Evolutionary conservation across 1,140 invertebrate species (phyloP).

Genomic region (Bombus confusus): DNA sequence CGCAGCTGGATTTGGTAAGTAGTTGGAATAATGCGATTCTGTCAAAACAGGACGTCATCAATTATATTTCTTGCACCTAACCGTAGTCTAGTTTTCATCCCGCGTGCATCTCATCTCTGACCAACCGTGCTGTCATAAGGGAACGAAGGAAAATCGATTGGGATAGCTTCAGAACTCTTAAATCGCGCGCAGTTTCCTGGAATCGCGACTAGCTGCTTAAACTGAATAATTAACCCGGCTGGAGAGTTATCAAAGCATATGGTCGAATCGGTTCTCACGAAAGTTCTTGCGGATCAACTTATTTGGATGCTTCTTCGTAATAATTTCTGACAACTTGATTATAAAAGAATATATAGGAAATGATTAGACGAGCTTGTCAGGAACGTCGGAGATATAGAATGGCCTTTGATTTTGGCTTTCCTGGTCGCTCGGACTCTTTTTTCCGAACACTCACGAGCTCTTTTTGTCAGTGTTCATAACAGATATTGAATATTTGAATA

Average conservation of each 20-base stretch:
- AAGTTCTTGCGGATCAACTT: neutral
- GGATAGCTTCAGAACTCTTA: neutral
- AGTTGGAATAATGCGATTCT: constrained; percentile 37
- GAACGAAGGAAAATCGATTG: constrained; percentile 25
- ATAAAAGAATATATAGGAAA: neutral
- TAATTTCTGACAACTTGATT: neutral
- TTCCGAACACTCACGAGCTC: neutral
- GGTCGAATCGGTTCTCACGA: constrained; percentile 13
- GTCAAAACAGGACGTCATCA: constrained; percentile 59
- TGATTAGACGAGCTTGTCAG: no score
- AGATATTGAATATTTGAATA: neutral
- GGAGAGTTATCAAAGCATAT: neutral
- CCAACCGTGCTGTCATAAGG: constrained; percentile 17
- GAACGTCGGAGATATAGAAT: no score
- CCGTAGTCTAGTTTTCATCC: neutral
- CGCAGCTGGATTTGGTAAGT: neutral
- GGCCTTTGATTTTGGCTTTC: no score
- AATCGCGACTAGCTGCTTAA: neutral
- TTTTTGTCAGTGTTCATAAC: no score
- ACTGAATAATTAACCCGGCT: no score
- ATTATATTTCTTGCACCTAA: constrained; percentile 52
- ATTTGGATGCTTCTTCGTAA: neutral
- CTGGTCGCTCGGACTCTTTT: neutral
- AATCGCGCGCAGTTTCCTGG: neutral
- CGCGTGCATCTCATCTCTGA: constrained; percentile 19